phyloP scores from a whole-genome alignment of 2,888 invertebrate genomes.

The Macroteleia sp. region DNA sequence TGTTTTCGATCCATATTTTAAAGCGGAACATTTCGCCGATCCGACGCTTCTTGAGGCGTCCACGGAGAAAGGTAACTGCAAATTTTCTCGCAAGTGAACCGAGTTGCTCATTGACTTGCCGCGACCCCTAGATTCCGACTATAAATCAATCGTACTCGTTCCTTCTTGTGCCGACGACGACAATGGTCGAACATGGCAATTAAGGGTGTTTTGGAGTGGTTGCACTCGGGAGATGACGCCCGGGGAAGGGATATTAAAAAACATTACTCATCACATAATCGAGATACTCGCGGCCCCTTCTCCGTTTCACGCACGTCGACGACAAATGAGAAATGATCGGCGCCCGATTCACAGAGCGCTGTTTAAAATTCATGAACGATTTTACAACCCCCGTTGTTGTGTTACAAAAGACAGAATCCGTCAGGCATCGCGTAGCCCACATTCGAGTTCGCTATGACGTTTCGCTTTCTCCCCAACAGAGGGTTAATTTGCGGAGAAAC shows the following conservation, averaged over 20 bases:
- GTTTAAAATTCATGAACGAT: conserved; percentile 84
- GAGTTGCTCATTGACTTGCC: conserved; percentile 1
- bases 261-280: conserved; percentile 84
- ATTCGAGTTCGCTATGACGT: conserved; percentile 37
- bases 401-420: conserved; percentile 52
- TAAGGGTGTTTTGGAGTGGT: conserved; percentile 84
- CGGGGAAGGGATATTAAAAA: conserved; percentile 81
- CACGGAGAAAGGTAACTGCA: conserved; percentile 7
- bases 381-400: conserved; percentile 73
- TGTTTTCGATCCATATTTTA: conserved; percentile 27
- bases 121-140: conserved; percentile 44
- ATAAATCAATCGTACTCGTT: conserved; percentile 66
- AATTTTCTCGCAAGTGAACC: conserved; percentile 4
- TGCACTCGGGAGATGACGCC: conserved; percentile 69
- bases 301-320: conserved; percentile 52
- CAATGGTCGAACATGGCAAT: conserved; percentile 79
- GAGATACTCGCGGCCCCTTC: conserved; percentile 38
- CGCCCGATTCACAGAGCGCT: conserved; percentile 77
- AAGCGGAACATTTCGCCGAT: conserved; percentile 1
- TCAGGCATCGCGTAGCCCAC: conserved; percentile 57
- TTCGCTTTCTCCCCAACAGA: conserved; percentile 1
- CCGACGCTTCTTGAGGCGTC: conserved; percentile 2
- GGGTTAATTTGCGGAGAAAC: conserved; percentile 30
- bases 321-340: conserved; percentile 82
- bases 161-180: conserved; percentile 57